Percentiles rank a stretch among this genome's conserved stretches.
These are phyloP conservation scores for Drosophila pseudoobscura DNA, from an alignment of 1,140 invertebrate genomes.

Conservation along the genomic window DNA sequence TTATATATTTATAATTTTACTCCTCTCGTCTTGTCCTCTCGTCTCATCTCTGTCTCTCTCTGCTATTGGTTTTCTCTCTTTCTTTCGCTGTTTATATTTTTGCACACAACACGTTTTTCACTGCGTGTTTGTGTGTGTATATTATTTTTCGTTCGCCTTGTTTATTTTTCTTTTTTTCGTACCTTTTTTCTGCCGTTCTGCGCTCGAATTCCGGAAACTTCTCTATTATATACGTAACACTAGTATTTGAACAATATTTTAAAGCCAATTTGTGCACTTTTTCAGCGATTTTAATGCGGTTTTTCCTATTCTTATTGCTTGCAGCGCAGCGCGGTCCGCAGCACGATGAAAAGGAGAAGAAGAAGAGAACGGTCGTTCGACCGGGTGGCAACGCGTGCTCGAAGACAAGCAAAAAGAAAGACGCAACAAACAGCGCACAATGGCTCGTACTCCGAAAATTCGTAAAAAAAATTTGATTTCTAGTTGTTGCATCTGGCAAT, in stretches of 20 bases:
- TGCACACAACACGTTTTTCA: constrained; percentile 80
- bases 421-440: no score
- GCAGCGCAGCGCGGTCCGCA: constrained; percentile 70
- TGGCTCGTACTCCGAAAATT: no score
- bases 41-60: constrained; percentile 3
- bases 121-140: constrained; percentile 76
- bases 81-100: constrained; percentile 57
- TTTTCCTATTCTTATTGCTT: constrained; percentile 76
- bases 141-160: constrained; percentile 78
- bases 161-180: constrained; percentile 76
- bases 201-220: constrained; percentile 24
- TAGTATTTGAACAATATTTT: constrained; percentile 44
- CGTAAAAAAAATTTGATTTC: no score
- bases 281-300: constrained; percentile 68
- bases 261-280: constrained; percentile 60
- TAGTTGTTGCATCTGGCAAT: no score
- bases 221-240: constrained; percentile 25
- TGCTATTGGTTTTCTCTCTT: constrained; percentile 43
- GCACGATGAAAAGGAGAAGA: constrained; percentile 61
- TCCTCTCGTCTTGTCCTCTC: constrained; percentile 24
- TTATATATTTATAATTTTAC: constrained; percentile 37
- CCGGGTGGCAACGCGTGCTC: constrained; percentile 6
- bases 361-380: constrained; percentile 28
- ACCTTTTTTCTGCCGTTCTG: constrained; percentile 51
- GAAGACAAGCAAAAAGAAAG: not conserved